These are phyloP conservation scores for Bombyx huttoni DNA, from an alignment of 2,888 invertebrate species.

Conservation along the genomic window DNA sequence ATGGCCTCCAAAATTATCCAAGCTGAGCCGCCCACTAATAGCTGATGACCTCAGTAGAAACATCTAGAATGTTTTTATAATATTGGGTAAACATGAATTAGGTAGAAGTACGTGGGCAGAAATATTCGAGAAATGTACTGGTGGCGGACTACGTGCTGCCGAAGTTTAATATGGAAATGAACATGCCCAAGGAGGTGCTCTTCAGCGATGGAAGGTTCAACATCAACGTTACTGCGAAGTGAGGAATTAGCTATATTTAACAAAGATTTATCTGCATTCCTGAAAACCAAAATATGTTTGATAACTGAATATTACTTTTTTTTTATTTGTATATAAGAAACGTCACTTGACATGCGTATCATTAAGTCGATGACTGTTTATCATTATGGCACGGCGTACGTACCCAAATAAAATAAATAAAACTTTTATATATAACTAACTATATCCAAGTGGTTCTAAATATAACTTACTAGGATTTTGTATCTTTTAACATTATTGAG, in stretches of 20 bases:
- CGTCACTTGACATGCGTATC: no score
- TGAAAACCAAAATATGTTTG: no score
- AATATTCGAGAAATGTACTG: conserved; percentile 79
- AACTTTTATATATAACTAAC: no score
- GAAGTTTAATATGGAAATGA: conserved; percentile 91
- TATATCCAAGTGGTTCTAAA: no score
- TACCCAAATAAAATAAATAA: no score
- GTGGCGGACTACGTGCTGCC: conserved; percentile 95
- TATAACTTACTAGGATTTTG: no score
- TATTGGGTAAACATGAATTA: conserved; percentile 14
- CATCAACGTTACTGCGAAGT: conserved; percentile 88
- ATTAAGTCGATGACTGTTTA: no score
- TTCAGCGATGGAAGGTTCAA: conserved; percentile 84
- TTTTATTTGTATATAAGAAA: no score
- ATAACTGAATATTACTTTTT: no score
- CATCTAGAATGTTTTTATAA: conserved; percentile 13
- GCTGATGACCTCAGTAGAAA: conserved; percentile 19
- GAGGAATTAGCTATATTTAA: conserved; percentile 26
- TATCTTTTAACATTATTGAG: no score
- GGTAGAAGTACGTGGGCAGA: conserved; percentile 68
- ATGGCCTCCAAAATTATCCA: conserved; percentile 5
- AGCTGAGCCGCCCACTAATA: conserved; percentile 11
- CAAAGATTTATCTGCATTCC: no score
- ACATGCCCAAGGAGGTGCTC: conserved; percentile 85
- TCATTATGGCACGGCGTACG: no score